Evolutionary conservation across 2,797 vertebrate species (phyloP), one percentile per base, ranked within the genome.

Genomic region (Gephyroberyx darwinii): DNA sequence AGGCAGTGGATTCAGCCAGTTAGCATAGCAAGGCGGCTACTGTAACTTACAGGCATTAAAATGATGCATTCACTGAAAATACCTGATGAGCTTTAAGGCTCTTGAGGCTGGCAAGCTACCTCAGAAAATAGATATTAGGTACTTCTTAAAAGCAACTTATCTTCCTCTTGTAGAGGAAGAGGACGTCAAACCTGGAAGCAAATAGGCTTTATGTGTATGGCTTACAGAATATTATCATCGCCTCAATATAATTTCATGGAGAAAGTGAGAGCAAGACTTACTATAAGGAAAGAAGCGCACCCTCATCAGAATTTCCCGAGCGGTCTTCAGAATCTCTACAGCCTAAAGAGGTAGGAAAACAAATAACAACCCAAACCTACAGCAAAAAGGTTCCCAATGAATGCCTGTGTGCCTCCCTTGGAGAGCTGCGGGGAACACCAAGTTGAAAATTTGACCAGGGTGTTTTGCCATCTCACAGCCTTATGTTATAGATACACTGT

Each of bases 231-330:
- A n/a, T 13, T 3, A 0, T 30, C 12, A 19, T 59, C 3, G 2
- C 26, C 43, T 2, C 43, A 19, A 47, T 43, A 8, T 14, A 10
- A 53, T 52, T 30, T 33, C 19, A 4, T 30, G 30, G 39, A 69
- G n/a, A 10, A 20, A 20, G 30, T 9, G 13, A 50, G 30, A 41
- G 37, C 8, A 8, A 53, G 4, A 91, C 97, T 96, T 92, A 99
- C 98, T 99, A 90, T 99, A 99, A 71, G 97, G 98, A 85, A 99
- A 99, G 91, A 96, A 99, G 26, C 97, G 96, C 52, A 99, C 98
- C 0, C 94, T 95, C 98, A 99, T 99, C 65, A 95, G 91, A 87
- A 99, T 99, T 91, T 99, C 98, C 54, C 95, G 93, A 0, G 98
- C 97, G 0, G 96, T 98, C 92, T 99, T 99, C 87, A 99, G 89